Evolutionary conservation across 2,113 vertebrate species (phyloP).

Genomic region (Microtus pennsylvanicus): DNA sequence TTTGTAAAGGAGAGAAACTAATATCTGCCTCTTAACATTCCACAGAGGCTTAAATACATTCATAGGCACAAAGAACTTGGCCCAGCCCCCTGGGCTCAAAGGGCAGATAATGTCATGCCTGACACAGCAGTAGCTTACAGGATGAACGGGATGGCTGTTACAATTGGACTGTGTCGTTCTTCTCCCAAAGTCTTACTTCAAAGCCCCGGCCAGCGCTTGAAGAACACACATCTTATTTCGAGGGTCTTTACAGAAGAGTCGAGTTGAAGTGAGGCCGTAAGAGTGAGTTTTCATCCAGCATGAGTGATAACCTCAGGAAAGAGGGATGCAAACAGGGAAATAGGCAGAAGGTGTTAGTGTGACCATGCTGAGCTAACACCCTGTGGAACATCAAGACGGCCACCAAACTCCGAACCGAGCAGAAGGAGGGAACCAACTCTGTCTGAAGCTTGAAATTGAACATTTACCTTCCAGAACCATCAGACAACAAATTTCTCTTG

Average conservation of each 20-base stretch:
- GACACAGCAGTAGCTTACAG: not conserved
- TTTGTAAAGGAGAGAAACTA: conserved; percentile 1
- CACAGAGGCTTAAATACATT: conserved; percentile 16
- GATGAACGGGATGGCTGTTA: not conserved
- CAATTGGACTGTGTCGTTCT: not conserved
- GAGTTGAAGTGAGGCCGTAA: not conserved
- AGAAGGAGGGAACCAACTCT: too few relatives aligned
- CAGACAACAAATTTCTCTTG: not conserved
- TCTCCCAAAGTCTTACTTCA: not conserved
- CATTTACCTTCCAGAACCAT: not conserved
- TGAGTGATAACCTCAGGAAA: not conserved
- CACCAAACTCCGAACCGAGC: too few relatives aligned
- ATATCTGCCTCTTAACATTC: not conserved
- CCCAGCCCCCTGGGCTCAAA: not conserved
- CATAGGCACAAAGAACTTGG: not conserved
- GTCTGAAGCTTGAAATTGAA: too few relatives aligned
- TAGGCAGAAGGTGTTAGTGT: not conserved
- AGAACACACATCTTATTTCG: not conserved
- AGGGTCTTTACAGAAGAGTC: not conserved
- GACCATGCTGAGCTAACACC: not conserved
- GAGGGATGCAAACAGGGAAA: not conserved
- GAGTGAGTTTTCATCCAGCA: not conserved
- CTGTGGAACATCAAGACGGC: not conserved
- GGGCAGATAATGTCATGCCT: not conserved
- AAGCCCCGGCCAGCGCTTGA: not conserved